These are phyloP conservation scores for Labeo calbasu DNA, from an alignment of 2,797 vertebrate species.

Conservation along the genomic window DNA sequence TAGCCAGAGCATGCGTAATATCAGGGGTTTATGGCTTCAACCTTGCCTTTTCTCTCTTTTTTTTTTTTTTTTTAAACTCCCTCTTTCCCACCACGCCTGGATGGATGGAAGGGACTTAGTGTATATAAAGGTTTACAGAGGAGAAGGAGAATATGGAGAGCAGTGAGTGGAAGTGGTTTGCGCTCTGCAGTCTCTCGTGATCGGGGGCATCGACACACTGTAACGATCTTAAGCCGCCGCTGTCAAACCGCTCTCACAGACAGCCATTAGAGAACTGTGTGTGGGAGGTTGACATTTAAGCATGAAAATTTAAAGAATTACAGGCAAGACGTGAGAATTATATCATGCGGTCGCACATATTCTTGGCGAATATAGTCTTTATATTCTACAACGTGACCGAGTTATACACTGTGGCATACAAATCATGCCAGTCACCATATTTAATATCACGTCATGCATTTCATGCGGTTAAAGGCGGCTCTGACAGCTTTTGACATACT, in stretches of 20 bases:
- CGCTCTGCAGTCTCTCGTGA: conserved; percentile 38
- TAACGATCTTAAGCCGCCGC: conserved; percentile 45
- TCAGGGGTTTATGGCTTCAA: conserved; percentile 69
- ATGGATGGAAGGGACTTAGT: conserved; percentile 38
- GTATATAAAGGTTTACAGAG: conserved; percentile 45
- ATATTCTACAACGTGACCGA: background rate
- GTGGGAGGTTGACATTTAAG: conserved; percentile 52
- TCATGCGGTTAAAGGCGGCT: background rate
- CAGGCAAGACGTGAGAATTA: conserved; percentile 34
- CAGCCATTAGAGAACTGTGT: conserved; percentile 51
- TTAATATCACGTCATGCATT: conserved; percentile 1
- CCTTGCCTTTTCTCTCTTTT: conserved; percentile 46
- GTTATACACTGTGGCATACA: background rate
- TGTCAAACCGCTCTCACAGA: conserved; percentile 49
- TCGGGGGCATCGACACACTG: conserved; percentile 39
- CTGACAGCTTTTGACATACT: background rate
- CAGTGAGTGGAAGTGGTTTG: conserved; percentile 37
- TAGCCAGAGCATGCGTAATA: conserved; percentile 64
- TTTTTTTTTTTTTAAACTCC: conserved; percentile 27
- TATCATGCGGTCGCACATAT: conserved; percentile 20
- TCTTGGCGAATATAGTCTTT: conserved; percentile 10
- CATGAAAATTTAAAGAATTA: conserved; percentile 47
- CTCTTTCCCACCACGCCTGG: conserved; percentile 17
- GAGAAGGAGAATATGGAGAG: conserved; percentile 12
- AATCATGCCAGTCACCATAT: conserved; percentile 17